phyloP scores from a whole-genome alignment of 2,797 vertebrate species.

The Gambusia yucatana region DNA sequence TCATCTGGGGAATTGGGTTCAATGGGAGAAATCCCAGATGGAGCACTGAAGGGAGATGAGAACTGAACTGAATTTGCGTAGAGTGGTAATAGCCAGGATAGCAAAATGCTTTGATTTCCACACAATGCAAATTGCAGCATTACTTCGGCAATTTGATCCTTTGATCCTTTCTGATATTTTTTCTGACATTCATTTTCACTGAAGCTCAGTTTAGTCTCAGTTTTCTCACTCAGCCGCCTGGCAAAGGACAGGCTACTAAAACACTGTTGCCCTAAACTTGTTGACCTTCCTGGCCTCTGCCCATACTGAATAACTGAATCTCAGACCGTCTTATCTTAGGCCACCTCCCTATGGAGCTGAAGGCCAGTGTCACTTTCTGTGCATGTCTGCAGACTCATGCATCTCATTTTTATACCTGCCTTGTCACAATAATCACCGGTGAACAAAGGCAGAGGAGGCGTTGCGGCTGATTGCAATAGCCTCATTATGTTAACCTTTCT shows the following conservation, averaged over 20 bases:
- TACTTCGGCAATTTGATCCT: not conserved
- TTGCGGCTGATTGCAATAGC: constrained; percentile 27
- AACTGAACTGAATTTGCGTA: too few species aligned
- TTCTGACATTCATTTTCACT: not conserved
- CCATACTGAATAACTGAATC: constrained; percentile 59
- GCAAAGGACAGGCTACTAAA: constrained; percentile 47
- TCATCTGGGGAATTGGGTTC: too few species aligned
- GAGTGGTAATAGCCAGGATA: too few species aligned
- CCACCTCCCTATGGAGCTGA: constrained; percentile 59
- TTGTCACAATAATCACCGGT: constrained; percentile 52
- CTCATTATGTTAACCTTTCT: constrained; percentile 50
- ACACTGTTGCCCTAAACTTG: constrained; percentile 47
- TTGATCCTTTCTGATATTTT: not conserved
- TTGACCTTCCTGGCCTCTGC: constrained; percentile 72
- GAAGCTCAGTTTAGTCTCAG: constrained; percentile 1
- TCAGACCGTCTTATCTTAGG: constrained; percentile 67
- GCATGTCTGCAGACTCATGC: constrained; percentile 51
- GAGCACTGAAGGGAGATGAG: too few species aligned
- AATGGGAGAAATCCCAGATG: too few species aligned
- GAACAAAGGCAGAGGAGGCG: constrained; percentile 36
- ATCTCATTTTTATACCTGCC: constrained; percentile 43
- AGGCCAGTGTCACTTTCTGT: constrained; percentile 67
- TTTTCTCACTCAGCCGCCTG: constrained; percentile 44
- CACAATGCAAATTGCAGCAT: not conserved
- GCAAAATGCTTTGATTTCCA: not conserved